phyloP scores from a whole-genome alignment of 2,888 invertebrate genomes.

The Hypomecis punctinalis region DNA sequence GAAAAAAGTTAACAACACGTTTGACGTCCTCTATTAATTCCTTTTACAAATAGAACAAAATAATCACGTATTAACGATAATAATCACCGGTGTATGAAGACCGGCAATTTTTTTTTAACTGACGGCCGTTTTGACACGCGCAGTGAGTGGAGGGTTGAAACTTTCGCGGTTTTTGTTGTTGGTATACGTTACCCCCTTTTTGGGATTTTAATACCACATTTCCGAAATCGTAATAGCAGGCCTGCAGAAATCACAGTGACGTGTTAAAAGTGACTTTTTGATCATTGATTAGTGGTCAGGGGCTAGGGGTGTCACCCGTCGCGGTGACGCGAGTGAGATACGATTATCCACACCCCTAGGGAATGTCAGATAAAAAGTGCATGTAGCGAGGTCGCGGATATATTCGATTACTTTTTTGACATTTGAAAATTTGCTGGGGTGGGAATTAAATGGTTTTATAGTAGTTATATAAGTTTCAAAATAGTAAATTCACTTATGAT shows the following conservation, averaged over 20 bases:
- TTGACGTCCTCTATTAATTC: conserved; percentile 61
- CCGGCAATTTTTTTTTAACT: conserved; percentile 62
- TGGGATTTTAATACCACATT: conserved; percentile 43
- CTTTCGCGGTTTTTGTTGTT: conserved; percentile 73
- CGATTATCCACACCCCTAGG: conserved; percentile 72
- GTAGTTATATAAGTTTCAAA: not conserved
- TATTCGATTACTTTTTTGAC: conserved; percentile 53
- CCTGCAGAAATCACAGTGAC: conserved; percentile 36
- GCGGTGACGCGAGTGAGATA: conserved; percentile 76
- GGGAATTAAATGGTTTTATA: conserved; percentile 30
- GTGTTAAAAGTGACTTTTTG: conserved; percentile 35
- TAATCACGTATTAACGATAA: conserved; percentile 60
- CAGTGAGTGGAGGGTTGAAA: conserved; percentile 56
- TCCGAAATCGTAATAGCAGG: conserved; percentile 53
- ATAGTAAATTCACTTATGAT: no score
- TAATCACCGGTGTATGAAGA: conserved; percentile 60
- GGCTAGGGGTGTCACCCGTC: conserved; percentile 66
- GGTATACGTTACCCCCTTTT: conserved; percentile 70
- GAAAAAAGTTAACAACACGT: conserved; percentile 61
- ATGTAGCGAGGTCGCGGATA: conserved; percentile 53
- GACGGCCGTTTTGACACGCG: conserved; percentile 58
- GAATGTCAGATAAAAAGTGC: conserved; percentile 61
- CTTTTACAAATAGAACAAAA: conserved; percentile 50
- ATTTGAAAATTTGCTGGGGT: conserved; percentile 45
- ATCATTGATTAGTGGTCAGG: conserved; percentile 70